Evolutionary conservation across 2,113 vertebrate genomes (phyloP).

Genomic region (Myotis davidii): DNA sequence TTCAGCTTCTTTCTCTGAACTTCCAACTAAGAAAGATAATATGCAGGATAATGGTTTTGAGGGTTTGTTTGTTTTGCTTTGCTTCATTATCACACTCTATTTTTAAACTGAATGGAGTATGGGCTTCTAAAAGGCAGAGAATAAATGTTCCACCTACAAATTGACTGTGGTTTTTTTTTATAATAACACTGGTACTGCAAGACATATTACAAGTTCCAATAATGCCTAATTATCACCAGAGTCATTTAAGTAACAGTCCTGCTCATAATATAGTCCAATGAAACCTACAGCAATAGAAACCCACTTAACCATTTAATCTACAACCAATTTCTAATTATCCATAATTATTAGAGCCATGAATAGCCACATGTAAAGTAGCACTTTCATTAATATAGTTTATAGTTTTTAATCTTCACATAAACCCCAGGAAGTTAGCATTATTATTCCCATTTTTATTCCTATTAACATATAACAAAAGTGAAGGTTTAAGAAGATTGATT

Average conservation of each 20-base stretch:
- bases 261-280: background rate
- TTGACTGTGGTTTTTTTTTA: conserved; percentile 15
- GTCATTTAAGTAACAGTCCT: conserved; percentile 52
- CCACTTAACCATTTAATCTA: conserved; percentile 51
- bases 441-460: background rate
- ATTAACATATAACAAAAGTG: background rate
- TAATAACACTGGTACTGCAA: conserved; percentile 54
- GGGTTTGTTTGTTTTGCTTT: background rate
- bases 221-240: conserved; percentile 58
- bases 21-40: conserved; percentile 39
- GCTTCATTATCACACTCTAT: conserved; percentile 18
- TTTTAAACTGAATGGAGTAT: background rate
- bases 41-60: background rate
- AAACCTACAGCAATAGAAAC: conserved; percentile 54
- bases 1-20: conserved; percentile 41
- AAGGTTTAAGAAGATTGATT: background rate
- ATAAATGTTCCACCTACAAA: conserved; percentile 42
- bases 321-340: conserved; percentile 51
- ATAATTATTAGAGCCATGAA: conserved; percentile 52
- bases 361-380: conserved; percentile 29
- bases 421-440: background rate
- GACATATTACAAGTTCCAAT: conserved; percentile 58
- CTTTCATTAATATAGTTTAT: conserved; percentile 50
- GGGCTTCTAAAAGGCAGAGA: background rate
- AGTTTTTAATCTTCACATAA: conserved; percentile 52